Evolutionary conservation across 2,888 invertebrate genomes (phyloP).

Genomic region (Siphonodentalium dalli): DNA sequence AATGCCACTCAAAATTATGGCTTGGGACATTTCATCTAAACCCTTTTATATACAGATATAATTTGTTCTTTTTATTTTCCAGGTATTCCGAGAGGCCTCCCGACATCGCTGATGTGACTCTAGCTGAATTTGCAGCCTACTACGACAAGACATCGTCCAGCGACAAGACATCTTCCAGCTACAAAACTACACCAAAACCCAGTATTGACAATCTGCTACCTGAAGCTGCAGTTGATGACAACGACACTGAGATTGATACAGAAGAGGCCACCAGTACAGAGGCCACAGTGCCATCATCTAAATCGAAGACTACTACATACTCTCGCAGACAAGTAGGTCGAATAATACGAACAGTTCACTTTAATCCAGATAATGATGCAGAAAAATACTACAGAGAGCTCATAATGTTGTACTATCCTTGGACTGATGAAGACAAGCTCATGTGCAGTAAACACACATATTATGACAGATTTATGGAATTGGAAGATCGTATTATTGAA

Average conservation of each 20-base stretch:
- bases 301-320: no score
- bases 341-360: slow-evolving; percentile 32
- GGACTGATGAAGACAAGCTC: slow-evolving; percentile 43
- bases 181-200: not conserved
- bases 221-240: slow-evolving; percentile 10
- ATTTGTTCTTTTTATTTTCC: no score
- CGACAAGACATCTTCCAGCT: not conserved
- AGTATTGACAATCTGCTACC: slow-evolving; percentile 8
- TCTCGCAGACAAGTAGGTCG: slow-evolving; percentile 7
- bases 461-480: slow-evolving; percentile 6
- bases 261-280: not conserved
- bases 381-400: slow-evolving; percentile 43
- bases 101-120: slow-evolving; percentile 11
- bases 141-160: slow-evolving; percentile 19
- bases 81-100: slow-evolving; percentile 29
- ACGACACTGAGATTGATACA: slow-evolving; percentile 18
- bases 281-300: no score
- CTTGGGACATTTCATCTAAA: no score
- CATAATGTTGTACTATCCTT: slow-evolving; percentile 48
- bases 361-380: slow-evolving; percentile 31
- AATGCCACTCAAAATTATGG: no score
- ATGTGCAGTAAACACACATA: slow-evolving; percentile 6
- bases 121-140: slow-evolving; percentile 29
- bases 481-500: slow-evolving; percentile 14
- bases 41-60: no score